These are phyloP conservation scores for Campoplex nolae DNA, from an alignment of 2,888 invertebrate species.

Conservation along the genomic window DNA sequence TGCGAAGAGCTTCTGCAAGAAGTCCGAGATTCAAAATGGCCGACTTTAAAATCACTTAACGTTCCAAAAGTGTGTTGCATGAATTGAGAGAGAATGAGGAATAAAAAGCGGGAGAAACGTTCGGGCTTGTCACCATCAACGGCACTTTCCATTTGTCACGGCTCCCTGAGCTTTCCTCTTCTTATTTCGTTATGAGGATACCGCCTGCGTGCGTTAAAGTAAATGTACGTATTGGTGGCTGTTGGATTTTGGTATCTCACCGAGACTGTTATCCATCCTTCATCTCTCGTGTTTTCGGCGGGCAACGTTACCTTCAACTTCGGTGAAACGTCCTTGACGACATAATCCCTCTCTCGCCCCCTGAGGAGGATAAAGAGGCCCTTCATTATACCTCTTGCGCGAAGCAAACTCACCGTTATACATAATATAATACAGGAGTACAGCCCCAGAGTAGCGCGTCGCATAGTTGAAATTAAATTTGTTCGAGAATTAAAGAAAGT, in stretches of 20 bases:
- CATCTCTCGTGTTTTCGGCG: conserved; percentile 1
- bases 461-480: conserved; percentile 71
- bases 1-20: not conserved
- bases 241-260: not conserved
- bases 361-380: conserved; percentile 19
- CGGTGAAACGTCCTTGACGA: conserved; percentile 27
- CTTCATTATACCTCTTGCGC: conserved; percentile 55
- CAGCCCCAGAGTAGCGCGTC: conserved; percentile 21
- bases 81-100: not conserved
- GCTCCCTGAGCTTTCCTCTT: conserved; percentile 43
- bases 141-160: conserved; percentile 64
- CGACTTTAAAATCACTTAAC: not conserved
- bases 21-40: conserved; percentile 5
- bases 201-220: not conserved
- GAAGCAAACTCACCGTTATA: conserved; percentile 40
- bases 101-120: not conserved
- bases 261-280: conserved; percentile 22
- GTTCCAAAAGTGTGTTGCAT: too few relatives aligned
- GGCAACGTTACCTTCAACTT: conserved; percentile 2
- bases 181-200: conserved; percentile 3
- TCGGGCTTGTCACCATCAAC: conserved; percentile 47
- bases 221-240: not conserved
- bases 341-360: conserved; percentile 4
- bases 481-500: conserved; percentile 69
- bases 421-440: conserved; percentile 48